These are phyloP conservation scores for Andinoacara biseriatus DNA, from an alignment of 2,113 vertebrate species.

Conservation along the genomic window DNA sequence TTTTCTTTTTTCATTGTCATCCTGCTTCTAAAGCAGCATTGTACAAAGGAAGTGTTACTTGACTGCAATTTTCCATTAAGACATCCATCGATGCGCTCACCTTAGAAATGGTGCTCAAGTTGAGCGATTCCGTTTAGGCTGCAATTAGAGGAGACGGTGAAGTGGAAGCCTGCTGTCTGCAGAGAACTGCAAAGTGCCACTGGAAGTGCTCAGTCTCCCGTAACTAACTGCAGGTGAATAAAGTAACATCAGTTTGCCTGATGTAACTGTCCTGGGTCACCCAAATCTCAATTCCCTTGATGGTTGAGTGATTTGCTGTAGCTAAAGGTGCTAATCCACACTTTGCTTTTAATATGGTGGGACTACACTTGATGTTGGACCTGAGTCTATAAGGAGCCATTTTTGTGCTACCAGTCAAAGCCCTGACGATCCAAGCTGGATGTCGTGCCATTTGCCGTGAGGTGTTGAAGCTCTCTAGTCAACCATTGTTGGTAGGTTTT, in stretches of 20 bases:
- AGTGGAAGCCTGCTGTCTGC: constrained; percentile 54
- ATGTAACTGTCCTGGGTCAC: constrained; percentile 20
- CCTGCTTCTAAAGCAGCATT: constrained; percentile 15
- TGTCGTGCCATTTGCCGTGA: neutral
- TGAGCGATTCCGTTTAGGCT: constrained; percentile 52
- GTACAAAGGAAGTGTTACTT: constrained; percentile 37
- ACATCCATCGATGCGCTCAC: constrained; percentile 40
- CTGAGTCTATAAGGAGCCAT: neutral
- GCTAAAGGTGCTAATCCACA: constrained; percentile 44
- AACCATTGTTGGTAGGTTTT: neutral
- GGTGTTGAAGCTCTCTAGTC: neutral
- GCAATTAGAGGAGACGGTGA: constrained; percentile 60
- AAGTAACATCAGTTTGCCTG: constrained; percentile 37
- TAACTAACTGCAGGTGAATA: constrained; percentile 66
- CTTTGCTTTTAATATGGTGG: constrained; percentile 5
- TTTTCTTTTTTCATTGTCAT: neutral
- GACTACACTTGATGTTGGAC: constrained; percentile 21
- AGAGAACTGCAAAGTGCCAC: constrained; percentile 51
- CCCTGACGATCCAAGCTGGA: neutral
- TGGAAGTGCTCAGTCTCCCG: constrained; percentile 53
- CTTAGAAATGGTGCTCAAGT: constrained; percentile 51
- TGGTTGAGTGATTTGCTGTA: constrained; percentile 27
- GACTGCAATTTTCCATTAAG: constrained; percentile 56
- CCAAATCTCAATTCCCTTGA: constrained; percentile 52
- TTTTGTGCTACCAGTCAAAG: neutral